Percentiles rank a stretch among this genome's conserved stretches.
Evolutionary conservation across 2,888 invertebrate genomes (phyloP).

Genomic region (Drosophila neutralis): DNA sequence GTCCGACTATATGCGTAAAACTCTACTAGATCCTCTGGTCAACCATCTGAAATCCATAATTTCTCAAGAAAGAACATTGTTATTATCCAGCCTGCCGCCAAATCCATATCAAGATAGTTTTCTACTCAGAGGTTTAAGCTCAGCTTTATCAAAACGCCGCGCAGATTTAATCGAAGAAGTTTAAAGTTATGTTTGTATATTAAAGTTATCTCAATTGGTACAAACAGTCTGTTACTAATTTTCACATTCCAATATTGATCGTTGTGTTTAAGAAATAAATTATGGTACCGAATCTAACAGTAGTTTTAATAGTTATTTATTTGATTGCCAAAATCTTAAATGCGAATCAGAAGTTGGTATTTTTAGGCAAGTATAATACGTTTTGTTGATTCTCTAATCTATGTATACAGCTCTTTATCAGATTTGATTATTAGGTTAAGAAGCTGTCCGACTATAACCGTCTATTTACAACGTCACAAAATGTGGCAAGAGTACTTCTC

Average conservation of each 20-base stretch:
- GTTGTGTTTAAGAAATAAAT: background rate
- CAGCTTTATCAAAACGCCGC: background rate
- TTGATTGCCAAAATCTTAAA: background rate
- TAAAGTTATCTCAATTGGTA: background rate
- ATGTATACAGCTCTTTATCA: background rate
- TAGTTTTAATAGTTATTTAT: background rate
- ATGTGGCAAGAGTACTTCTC: background rate
- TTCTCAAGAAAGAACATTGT: background rate
- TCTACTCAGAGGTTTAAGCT: background rate
- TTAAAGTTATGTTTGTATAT: background rate
- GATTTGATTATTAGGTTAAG: conserved; percentile 21
- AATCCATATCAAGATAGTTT: background rate
- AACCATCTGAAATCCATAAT: background rate
- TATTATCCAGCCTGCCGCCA: background rate
- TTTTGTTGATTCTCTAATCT: background rate
- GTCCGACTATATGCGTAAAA: background rate
- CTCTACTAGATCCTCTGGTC: background rate
- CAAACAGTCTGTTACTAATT: background rate
- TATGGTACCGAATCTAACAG: background rate
- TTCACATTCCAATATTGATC: background rate
- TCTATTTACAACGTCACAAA: conserved; percentile 6
- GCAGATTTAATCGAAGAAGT: background rate
- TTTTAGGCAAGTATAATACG: background rate
- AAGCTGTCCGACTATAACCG: conserved; percentile 1
- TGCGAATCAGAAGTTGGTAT: background rate